phyloP scores from a whole-genome alignment of 1,140 invertebrate species.

The Cheumatopsyche charites region DNA sequence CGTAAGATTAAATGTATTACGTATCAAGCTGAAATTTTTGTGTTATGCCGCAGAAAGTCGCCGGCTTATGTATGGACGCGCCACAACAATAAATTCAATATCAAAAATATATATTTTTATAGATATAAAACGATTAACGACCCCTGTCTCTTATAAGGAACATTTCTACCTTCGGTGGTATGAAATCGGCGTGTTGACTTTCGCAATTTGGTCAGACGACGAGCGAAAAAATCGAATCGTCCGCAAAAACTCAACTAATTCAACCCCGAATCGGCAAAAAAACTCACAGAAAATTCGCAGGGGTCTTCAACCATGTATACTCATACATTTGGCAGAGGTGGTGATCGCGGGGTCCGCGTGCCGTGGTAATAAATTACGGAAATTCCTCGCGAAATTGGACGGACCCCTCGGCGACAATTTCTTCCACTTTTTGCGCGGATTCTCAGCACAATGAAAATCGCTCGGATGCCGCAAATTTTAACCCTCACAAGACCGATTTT shows the following conservation, averaged over 20 bases:
- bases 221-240: conserved; percentile 26
- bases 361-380: conserved; percentile 28
- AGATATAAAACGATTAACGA: no score
- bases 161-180: conserved; percentile 34
- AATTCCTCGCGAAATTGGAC: conserved; percentile 26
- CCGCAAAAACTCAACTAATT: conserved; percentile 39
- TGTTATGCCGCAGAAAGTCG: no score
- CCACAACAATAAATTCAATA: no score
- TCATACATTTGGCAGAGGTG: background rate
- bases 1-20: no score
- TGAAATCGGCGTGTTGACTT: conserved; percentile 40
- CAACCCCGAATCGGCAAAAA: conserved; percentile 18
- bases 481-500: no score
- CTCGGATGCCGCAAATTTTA: conserved; percentile 5
- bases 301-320: no score
- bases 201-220: conserved; percentile 7
- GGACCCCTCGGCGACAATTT: conserved; percentile 28
- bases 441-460: conserved; percentile 21
- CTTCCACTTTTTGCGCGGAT: conserved; percentile 20
- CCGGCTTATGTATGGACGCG: no score
- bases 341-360: background rate
- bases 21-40: no score
- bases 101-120: no score
- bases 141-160: no score
- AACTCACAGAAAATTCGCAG: background rate